A percentile compares a stretch with the other conserved stretches of the same genome.
These are phyloP conservation scores for Crotalus tigris DNA, from an alignment of 2,113 vertebrate genomes.

Conservation along the genomic window DNA sequence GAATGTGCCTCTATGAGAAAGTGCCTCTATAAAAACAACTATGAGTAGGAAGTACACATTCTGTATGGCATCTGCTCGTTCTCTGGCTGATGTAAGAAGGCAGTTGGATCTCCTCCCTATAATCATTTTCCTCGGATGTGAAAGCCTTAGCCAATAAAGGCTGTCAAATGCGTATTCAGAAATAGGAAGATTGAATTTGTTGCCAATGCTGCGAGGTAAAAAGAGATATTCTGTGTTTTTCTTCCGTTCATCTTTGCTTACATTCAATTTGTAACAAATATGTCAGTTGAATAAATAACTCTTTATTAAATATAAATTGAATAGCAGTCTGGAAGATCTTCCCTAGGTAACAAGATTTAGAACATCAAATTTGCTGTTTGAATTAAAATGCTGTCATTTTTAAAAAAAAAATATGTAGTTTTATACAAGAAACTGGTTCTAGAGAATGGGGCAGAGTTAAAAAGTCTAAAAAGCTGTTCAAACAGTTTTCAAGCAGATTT, in stretches of 20 bases:
- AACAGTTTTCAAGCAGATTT: conserved; percentile 43
- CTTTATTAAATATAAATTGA: conserved; percentile 57
- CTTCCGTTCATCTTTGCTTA: conserved; percentile 34
- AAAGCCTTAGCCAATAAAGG: background rate
- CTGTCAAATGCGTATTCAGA: conserved; percentile 27
- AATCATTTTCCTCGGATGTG: background rate
- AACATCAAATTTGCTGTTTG: conserved; percentile 61
- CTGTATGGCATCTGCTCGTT: background rate
- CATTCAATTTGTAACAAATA: conserved; percentile 50
- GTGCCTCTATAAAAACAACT: background rate
- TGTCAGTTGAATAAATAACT: conserved; percentile 55
- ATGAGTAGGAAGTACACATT: background rate
- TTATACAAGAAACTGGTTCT: conserved; percentile 46
- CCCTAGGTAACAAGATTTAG: conserved; percentile 55
- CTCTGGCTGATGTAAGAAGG: background rate
- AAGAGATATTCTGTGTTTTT: conserved; percentile 29
- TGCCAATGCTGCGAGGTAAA: conserved; percentile 21
- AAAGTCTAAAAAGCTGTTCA: conserved; percentile 37
- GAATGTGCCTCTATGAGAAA: background rate
- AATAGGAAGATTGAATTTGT: conserved; percentile 46
- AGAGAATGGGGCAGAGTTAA: conserved; percentile 20
- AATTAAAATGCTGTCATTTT: conserved; percentile 68
- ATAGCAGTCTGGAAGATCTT: conserved; percentile 65
- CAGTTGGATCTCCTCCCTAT: background rate
- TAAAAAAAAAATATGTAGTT: conserved; percentile 31